Base-by-base conservation (phyloP, 92 coral and sea anemone genomes). In the Parazoanthus atlanticus region DNA sequence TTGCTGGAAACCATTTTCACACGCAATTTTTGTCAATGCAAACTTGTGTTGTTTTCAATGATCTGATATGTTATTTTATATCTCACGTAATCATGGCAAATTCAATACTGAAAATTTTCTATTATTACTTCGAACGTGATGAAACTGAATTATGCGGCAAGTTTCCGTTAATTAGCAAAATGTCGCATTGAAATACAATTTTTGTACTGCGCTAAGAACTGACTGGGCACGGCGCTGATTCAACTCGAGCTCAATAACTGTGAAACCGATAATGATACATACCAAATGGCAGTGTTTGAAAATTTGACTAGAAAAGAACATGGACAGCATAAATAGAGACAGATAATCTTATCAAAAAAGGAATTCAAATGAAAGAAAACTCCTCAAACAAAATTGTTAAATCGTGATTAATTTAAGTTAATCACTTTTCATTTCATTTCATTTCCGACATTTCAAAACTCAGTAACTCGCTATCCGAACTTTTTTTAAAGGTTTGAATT, bases 301-400 rank as follows among this genome's bases (percentile, higher is more conserved):
- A 46, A 46, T 46, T 1, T 52, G 10, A 13, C 17, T 52, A 19
- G 58, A 88, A 56, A 46, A 80, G 36, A 88, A 70, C 56, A 74
- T 79, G 64, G 61, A 76, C 43, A 82, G 46, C 84, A 31, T 77
- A 89, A 82, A 33, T 38, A 81, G 29, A 81, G 87, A 46, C 12
- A 10, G 49, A 74, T 85, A 80, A 52, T 80, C 71, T 54, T 80
- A 54, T 12, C 81, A 90, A 70, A 64, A 56, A 79, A 86, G 76
- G 74, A 75, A 61, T n/a, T n/a, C 2, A 56, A 56, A 40, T 40
- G 6, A 16, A 56, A 56, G 16, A 56, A 56, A 56, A 56, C n/a
- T 21, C 8, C 8, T 6, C 66, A 61, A 25, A 61, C 2, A 61
- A 19, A 61, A 1, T 4, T 25, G n/a, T 2, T 56, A 56, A 19